Conservation (phyloP, 2,113 vertebrate species). For the Circaetus cinerascens region DNA sequence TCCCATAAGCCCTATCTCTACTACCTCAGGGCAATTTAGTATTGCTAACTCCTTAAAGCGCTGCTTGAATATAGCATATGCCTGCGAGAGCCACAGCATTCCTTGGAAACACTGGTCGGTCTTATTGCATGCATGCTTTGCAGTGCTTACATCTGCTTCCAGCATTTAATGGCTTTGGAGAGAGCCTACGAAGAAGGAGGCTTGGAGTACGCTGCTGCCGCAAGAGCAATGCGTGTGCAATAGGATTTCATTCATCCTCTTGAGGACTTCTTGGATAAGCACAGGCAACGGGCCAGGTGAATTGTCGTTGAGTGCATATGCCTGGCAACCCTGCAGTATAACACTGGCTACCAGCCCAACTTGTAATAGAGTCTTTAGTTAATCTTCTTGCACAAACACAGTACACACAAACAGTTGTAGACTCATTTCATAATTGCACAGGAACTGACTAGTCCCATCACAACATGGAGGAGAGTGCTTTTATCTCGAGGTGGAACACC, state of each 20-base stretch:
- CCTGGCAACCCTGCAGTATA: not conserved
- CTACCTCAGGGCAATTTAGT: not conserved
- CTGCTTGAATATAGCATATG: accelerated
- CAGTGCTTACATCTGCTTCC: not conserved
- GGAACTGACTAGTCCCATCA: not conserved
- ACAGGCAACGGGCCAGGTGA: not conserved
- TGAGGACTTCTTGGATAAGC: not conserved
- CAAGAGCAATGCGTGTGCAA: not conserved
- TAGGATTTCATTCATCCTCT: not conserved
- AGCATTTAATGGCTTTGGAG: not conserved
- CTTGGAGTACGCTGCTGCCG: accelerated
- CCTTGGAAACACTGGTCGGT: not conserved
- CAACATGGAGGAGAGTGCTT: not conserved
- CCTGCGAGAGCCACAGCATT: not conserved
- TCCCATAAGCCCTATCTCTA: not conserved
- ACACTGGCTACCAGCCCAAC: not conserved
- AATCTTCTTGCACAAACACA: not conserved
- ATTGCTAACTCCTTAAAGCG: not conserved
- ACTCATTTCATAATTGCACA: not conserved
- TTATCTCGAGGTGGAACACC: not conserved
- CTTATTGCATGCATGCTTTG: accelerated
- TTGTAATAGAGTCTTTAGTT: not conserved
- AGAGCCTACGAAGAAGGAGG: not conserved
- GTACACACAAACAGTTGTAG: not conserved
- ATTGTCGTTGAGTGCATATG: not conserved